Evolutionary conservation across 1,140 invertebrate species (phyloP), one percentile per base, ranked within the genome.

Genomic region (Drosophila carrolli): DNA sequence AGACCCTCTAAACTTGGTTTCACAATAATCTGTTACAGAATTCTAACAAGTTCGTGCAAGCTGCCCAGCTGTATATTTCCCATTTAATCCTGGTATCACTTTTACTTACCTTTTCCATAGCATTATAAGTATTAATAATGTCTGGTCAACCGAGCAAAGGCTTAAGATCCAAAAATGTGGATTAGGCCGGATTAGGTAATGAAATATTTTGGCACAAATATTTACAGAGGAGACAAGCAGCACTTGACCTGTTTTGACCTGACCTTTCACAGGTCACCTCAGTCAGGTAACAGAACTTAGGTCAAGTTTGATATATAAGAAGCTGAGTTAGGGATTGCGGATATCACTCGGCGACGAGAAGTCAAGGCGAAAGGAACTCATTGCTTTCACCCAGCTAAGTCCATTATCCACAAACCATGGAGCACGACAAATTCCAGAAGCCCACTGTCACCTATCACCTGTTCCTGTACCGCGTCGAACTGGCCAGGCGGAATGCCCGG

Each of bases 201-300:
- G 80, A 90, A 84, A 89, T 89, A 88, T 88, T 88, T 88, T 89
- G 65, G 72, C 84, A 88, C 85, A 88, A 88, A 88, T 84, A 88
- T 84, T 84, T 76, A 88, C 85, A 62, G 43, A 53, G 44, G 23
- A 53, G 37, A 23, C 47, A 16, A n/a, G 38, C 23, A 7, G 37
- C 29, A 41, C 32, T n/a, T 56, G 27, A 56, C 68, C 76, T 71
- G 53, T 9, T 37, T 0, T 68, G 55, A 46, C 38, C 27, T 38
- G 27, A 10, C n/a, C 23, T 23, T 23, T 23, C 32, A 14, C 8
- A 70, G 51, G 40, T 60, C 57, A 37, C 9, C 9, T n/a, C 13
- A 11, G n/a, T 11, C 63, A 76, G 74, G 73, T 77, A 77, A n/a
- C 29, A 2, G 4, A 50, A 23, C 3, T 5, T 10, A n/a, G 37